A percentile compares a stretch with the other conserved stretches of the same genome.
Conservation (phyloP, 37 sponge, comb jelly and placozoan species). For the Corticium candelabrum region DNA sequence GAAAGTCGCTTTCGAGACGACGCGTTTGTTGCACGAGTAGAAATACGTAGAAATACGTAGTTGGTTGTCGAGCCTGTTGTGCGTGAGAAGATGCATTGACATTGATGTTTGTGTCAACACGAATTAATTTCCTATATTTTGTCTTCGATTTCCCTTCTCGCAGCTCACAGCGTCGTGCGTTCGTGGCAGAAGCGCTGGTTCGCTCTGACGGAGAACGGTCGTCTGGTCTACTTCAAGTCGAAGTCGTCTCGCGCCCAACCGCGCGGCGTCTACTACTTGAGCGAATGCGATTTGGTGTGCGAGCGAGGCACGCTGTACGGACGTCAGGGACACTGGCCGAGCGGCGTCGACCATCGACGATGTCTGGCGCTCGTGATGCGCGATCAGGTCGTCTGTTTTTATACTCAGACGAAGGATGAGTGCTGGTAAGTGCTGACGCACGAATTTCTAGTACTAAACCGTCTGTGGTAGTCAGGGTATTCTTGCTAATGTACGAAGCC, state of each 20-base stretch:
- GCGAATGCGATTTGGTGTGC: not conserved
- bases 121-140: no score
- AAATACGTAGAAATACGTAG: no score
- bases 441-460: no score
- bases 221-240: constrained; percentile 1
- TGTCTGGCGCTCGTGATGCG: not conserved
- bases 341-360: not conserved
- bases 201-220: not conserved
- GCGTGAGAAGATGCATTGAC: no score
- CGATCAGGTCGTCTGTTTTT: not conserved
- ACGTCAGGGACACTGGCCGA: not conserved
- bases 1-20: no score
- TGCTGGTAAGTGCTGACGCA: constrained; percentile 2
- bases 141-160: no score
- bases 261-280: not conserved
- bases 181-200: constrained; percentile 1
- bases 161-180: not conserved
- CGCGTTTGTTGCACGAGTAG: no score
- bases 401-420: not conserved
- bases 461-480: no score
- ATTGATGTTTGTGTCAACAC: no score
- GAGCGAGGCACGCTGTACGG: not conserved
- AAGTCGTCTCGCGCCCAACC: not conserved
- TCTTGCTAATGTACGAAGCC: no score
- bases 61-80: no score